Evolutionary conservation across 2,888 invertebrate species (phyloP).

Genomic region (Unio pictorum): DNA sequence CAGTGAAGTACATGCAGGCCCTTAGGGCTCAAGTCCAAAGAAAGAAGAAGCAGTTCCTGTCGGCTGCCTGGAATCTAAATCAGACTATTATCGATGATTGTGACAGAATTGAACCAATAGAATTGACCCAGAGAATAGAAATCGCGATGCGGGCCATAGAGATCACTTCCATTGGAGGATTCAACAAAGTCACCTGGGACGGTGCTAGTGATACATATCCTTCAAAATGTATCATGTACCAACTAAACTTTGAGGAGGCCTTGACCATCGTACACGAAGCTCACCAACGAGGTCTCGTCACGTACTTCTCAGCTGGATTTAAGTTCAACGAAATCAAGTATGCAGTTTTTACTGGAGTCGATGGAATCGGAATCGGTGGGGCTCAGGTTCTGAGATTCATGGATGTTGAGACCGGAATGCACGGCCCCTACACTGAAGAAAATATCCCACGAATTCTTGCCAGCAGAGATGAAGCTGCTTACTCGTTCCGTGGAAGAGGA

Average conservation of each 20-base stretch:
- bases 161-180: conserved; percentile 40
- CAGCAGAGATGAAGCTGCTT: too few relatives aligned
- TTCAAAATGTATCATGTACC: conserved; percentile 34
- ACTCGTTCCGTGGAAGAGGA: too few relatives aligned
- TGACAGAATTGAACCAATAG: conserved; percentile 2
- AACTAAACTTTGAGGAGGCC: conserved; percentile 28
- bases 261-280: conserved; percentile 31
- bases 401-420: too few relatives aligned
- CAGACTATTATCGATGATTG: conserved; percentile 39
- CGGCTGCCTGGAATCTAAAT: conserved; percentile 53
- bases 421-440: too few relatives aligned
- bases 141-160: conserved; percentile 37
- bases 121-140: too few relatives aligned
- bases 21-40: conserved; percentile 41
- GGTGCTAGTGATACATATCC: conserved; percentile 24
- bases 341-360: too few relatives aligned
- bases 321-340: too few relatives aligned
- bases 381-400: too few relatives aligned
- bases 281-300: conserved; percentile 26
- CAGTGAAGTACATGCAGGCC: conserved; percentile 42
- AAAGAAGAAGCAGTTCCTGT: conserved; percentile 37
- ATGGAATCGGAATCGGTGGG: too few relatives aligned
- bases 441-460: too few relatives aligned
- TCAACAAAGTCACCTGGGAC: conserved; percentile 37
- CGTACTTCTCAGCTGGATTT: neutral